phyloP scores from a whole-genome alignment of 2,113 vertebrate genomes.

The Rostratula benghalensis region DNA sequence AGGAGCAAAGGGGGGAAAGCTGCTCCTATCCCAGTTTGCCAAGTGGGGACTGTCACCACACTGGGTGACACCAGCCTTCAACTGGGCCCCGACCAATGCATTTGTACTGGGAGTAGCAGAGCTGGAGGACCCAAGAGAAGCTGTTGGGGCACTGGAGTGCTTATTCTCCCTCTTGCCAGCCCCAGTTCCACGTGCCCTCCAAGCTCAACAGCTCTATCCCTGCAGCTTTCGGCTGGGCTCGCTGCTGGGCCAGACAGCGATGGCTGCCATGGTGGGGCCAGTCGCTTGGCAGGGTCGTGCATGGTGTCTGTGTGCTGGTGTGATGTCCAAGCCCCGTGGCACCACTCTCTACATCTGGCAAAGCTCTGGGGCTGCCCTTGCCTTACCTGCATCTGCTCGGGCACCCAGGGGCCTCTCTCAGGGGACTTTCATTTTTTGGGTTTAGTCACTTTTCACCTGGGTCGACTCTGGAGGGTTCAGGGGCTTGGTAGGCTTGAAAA shows the following conservation, averaged over 20 bases:
- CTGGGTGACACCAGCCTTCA: neutral
- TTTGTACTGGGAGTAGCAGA: neutral
- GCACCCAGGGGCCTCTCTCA: neutral
- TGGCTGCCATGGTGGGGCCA: fast-evolving
- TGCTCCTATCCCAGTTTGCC: neutral
- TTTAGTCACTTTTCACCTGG: neutral
- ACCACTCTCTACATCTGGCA: fast-evolving
- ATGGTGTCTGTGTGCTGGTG: neutral
- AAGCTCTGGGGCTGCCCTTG: neutral
- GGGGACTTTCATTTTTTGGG: neutral
- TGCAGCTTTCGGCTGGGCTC: neutral
- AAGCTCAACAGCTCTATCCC: neutral
- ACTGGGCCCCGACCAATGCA: neutral
- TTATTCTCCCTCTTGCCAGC: neutral
- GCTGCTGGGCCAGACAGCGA: fast-evolving
- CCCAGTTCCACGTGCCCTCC: neutral
- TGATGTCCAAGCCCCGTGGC: neutral
- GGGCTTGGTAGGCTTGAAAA: neutral
- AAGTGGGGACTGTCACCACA: fast-evolving
- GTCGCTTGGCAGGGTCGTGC: neutral
- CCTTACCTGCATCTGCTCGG: conserved; percentile 9
- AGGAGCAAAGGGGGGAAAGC: neutral
- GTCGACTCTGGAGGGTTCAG: fast-evolving
- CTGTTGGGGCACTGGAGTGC: fast-evolving
- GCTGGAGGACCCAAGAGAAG: neutral